These are phyloP conservation scores for Coreius guichenoti DNA, from an alignment of 2,797 vertebrate genomes.

Conservation along the genomic window DNA sequence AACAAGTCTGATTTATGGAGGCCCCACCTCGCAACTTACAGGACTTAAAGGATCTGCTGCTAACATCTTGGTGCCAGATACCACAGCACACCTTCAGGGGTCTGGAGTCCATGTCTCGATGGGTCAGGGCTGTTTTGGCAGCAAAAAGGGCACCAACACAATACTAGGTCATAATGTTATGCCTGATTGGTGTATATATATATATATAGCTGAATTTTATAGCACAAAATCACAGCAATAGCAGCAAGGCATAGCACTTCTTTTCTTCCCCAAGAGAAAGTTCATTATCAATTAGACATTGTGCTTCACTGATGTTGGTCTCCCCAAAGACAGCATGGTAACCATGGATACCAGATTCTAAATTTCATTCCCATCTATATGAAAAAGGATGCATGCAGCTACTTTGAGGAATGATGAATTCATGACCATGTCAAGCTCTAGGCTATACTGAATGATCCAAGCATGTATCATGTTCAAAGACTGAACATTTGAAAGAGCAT, in stretches of 20 bases:
- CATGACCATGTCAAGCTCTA: slow-evolving; percentile 7
- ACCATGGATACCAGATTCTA: slow-evolving; percentile 42
- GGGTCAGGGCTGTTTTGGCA: too few relatives aligned
- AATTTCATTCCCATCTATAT: slow-evolving; percentile 21
- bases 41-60: too few relatives aligned
- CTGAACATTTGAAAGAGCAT: slow-evolving; percentile 11
- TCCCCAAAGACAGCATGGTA: slow-evolving; percentile 26
- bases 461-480: slow-evolving; percentile 16
- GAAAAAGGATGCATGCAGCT: background rate
- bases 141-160: too few relatives aligned
- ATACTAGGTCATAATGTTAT: too few relatives aligned
- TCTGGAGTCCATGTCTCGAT: too few relatives aligned
- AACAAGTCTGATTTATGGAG: too few relatives aligned
- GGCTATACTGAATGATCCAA: slow-evolving; percentile 28
- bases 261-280: background rate
- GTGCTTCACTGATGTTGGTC: slow-evolving; percentile 7
- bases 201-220: background rate
- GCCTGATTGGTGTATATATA: too few relatives aligned
- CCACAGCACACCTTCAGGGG: too few relatives aligned
- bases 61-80: too few relatives aligned
- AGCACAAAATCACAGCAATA: background rate
- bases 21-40: too few relatives aligned
- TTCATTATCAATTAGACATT: slow-evolving; percentile 25
- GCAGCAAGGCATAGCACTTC: background rate
- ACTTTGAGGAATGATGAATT: background rate